Evolutionary conservation across 1,140 invertebrate species (phyloP).

Genomic region (Portunus trituberculatus): DNA sequence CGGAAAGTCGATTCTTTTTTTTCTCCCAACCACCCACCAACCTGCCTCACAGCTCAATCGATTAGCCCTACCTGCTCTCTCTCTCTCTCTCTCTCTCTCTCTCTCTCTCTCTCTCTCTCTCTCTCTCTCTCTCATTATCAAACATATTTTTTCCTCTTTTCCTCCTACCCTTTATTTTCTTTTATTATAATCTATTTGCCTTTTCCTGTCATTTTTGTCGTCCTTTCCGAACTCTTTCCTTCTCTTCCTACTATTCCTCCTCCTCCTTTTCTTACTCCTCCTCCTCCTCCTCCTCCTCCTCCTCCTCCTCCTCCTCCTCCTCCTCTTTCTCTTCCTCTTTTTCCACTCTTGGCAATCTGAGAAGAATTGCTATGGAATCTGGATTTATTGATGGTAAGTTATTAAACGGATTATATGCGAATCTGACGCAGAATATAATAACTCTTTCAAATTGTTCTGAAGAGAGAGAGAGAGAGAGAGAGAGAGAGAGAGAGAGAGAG

Average conservation of each 20-base stretch:
- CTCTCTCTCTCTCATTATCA: neutral
- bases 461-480: neutral
- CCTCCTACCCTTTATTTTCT: no score
- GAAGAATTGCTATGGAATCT: neutral
- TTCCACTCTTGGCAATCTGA: neutral
- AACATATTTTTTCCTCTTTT: neutral
- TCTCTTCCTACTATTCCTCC: no score
- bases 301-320: no score
- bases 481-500: constrained; percentile 11
- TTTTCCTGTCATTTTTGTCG: neutral
- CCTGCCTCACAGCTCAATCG: neutral
- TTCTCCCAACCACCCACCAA: neutral
- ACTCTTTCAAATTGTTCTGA: neutral
- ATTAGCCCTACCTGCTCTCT: constrained; percentile 10
- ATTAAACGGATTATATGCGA: neutral
- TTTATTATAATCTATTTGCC: no score
- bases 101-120: neutral
- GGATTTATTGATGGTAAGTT: neutral
- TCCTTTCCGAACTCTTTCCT: neutral
- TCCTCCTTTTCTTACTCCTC: no score
- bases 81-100: constrained; percentile 1
- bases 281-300: no score
- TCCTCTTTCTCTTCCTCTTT: no score
- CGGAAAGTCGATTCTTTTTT: neutral
- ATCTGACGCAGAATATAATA: neutral